phyloP scores from a whole-genome alignment of 2,797 vertebrate genomes.

The Phoebastria nigripes region DNA sequence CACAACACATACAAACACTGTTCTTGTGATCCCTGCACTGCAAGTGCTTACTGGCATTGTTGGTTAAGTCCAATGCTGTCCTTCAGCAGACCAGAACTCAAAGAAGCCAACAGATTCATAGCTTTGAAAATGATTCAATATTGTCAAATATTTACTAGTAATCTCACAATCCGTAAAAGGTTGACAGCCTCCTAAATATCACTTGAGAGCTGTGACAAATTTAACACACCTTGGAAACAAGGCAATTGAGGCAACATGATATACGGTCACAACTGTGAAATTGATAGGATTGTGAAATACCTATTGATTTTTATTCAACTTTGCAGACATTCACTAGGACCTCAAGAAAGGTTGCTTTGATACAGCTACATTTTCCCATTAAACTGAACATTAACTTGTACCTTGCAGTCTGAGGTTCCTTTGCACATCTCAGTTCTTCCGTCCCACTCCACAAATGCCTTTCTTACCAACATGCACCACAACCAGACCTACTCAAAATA shows the following conservation, averaged over 20 bases:
- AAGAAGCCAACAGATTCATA: constrained; percentile 19
- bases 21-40: background rate
- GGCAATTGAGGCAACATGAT: constrained; percentile 22
- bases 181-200: constrained; percentile 46
- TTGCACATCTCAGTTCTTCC: background rate
- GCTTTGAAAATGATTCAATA: background rate
- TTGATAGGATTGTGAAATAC: background rate
- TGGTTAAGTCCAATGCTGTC: background rate
- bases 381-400: background rate
- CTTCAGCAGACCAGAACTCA: constrained; percentile 5
- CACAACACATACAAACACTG: background rate
- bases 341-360: background rate
- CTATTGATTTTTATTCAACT: background rate
- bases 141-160: constrained; percentile 31
- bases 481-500: background rate
- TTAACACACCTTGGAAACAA: constrained; percentile 40
- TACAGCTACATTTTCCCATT: background rate
- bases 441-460: background rate
- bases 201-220: constrained; percentile 2
- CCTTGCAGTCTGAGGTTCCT: background rate
- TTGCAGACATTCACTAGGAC: background rate
- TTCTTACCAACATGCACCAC: background rate
- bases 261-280: background rate
- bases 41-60: background rate
- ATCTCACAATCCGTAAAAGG: constrained; percentile 46